Evolutionary conservation across 2,113 vertebrate species (phyloP), one percentile per base, ranked within the genome.

Genomic region (Rhinogobius similis): DNA sequence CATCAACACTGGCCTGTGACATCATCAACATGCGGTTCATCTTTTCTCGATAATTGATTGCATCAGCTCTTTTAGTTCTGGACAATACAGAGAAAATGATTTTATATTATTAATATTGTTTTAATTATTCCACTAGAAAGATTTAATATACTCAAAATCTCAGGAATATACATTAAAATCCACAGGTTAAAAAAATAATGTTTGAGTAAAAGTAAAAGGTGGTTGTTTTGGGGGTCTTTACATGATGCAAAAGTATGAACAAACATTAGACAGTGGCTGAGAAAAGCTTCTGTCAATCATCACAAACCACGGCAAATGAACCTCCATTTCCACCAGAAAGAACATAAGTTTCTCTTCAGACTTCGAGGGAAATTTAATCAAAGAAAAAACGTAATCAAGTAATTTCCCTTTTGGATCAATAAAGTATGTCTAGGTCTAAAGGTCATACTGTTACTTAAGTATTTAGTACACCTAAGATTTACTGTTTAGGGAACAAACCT

Each of bases 1-100:
- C 86, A 87, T 86, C 79, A 70, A 82, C 77, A 82, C 83, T 84
- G 89, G 87, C 88, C 85, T 72, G 82, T 81, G 86, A 92, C 84
- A 84, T 89, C 77, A 50, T 90, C 89, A 87, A 56, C 53, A 59
- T 90, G 90, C 87, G 77, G 77, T 82, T 88, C 38, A n/a, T 85
- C 78, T 90, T 90, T 91, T 91, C 82, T 87, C 77, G 0, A 18
- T 18, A 27, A 71, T 71, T 79, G 77, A 90, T 89, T 90, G 88
- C 89, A 86, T 91, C 81, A 41, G 76, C 83, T 87, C 86, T 82
- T 89, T 79, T 80, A 82, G 26, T 76, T 78, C 20, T 58, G 3
- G 58, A 73, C 73, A 70, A 78, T 81, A 89, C 82, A 90, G 88
- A 86, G 62, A 80, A 82, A 46, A 14, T 38, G 48, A 20, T 43